These are phyloP conservation scores for Halichoeres trimaculatus DNA, from an alignment of 2,113 vertebrate species.

Conservation along the genomic window DNA sequence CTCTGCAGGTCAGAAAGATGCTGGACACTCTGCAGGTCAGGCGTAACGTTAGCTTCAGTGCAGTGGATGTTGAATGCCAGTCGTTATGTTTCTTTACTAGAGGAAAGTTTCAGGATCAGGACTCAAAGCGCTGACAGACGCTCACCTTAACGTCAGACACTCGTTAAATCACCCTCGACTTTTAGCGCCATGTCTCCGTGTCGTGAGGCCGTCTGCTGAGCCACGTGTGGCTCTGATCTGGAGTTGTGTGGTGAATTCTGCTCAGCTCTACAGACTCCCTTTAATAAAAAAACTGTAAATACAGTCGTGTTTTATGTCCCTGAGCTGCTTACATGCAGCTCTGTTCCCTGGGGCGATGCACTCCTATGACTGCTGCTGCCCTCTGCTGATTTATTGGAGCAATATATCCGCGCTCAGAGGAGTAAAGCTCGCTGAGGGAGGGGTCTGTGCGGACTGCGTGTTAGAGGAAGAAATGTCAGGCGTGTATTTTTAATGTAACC, in stretches of 20 bases:
- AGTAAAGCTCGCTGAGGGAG: slow-evolving; percentile 17
- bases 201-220: slow-evolving; percentile 6
- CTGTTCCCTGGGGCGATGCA: too few species aligned
- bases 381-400: slow-evolving; percentile 15
- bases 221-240: slow-evolving; percentile 6
- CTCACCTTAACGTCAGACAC: neutral
- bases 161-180: neutral
- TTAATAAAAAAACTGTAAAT: neutral
- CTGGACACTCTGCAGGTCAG: too few species aligned
- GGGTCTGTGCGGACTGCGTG: neutral
- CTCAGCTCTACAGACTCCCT: slow-evolving; percentile 1
- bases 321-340: too few species aligned
- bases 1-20: too few species aligned
- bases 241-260: slow-evolving; percentile 19
- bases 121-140: too few species aligned
- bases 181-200: too few species aligned
- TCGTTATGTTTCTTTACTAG: too few species aligned
- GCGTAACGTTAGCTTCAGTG: too few species aligned
- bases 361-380: slow-evolving; percentile 3
- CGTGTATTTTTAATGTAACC: neutral
- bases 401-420: slow-evolving; percentile 30
- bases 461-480: slow-evolving; percentile 20
- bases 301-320: neutral
- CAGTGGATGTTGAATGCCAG: too few species aligned
- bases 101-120: too few species aligned